Evolutionary conservation across 2,797 vertebrate genomes (phyloP), one percentile per base, ranked within the genome.

Genomic region (Malurus splendens): DNA sequence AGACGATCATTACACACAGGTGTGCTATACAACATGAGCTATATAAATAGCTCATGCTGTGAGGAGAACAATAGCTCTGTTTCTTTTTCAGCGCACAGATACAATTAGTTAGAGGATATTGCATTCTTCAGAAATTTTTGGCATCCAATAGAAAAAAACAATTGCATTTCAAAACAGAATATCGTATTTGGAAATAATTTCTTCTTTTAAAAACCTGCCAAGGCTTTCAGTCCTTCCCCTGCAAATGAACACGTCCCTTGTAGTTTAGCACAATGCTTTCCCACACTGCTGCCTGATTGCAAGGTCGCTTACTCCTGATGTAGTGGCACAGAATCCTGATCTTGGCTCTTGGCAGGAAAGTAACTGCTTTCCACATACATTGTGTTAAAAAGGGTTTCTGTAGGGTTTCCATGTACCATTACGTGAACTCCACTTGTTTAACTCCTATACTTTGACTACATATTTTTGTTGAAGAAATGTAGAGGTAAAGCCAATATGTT

Each of bases 161-260:
- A 86, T 51, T 54, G 42, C 54, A 70, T 89, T 92, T 93, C 59
- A 91, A 89, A 89, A 84, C 68, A 87, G 76, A 94, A 90, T 79
- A 79, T 22, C 87, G 54, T 86, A 89, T 87, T 93, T 87, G 54
- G 82, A 92, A 92, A 86, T 76, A 3, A 89, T 50, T 95, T 93
- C 82, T 87, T 24, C 39, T 83, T 95, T 91, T 86, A 89, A 87
- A 87, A 92, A 94, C 90, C 80, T 94, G 85, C 85, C 90, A 93
- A 92, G 77, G 56, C 73, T 82, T 92, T 83, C 48, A 73, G 78
- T 72, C 56, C 71, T 89, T 87, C 56, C 70, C 64, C 60, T 87
- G 66, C 77, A 87, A 76, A 73, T 1, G 54, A 87, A 70, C 67
- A 92, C 67, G 81, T 86, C 62, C 60, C 80, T 92, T 79, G 45